These are phyloP conservation scores for Peromyscus leucopus DNA, from an alignment of 2,113 vertebrate species.

Conservation along the genomic window DNA sequence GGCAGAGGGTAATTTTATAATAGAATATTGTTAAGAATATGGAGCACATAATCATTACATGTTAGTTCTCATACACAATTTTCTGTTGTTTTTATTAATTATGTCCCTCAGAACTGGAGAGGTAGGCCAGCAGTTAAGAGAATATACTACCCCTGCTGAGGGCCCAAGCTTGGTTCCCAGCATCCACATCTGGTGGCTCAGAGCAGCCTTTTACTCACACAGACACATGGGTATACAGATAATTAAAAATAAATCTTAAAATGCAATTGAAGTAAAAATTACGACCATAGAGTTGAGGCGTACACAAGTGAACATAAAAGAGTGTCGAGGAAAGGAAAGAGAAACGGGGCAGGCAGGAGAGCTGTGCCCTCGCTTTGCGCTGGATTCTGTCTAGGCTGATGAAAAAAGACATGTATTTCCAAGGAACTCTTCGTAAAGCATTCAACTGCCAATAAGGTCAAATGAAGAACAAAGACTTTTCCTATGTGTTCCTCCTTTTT, in stretches of 20 bases:
- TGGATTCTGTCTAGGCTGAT: not conserved
- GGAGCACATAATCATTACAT: not conserved
- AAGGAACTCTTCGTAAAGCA: not conserved
- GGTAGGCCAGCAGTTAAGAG: not conserved
- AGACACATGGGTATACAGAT: not conserved
- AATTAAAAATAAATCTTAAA: not conserved
- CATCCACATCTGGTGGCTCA: not conserved
- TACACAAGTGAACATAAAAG: not conserved
- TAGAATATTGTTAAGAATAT: not conserved
- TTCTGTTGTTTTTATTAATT: not conserved
- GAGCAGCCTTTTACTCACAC: not conserved
- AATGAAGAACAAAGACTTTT: fast-evolving
- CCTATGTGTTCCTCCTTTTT: not conserved
- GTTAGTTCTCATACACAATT: not conserved
- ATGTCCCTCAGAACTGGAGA: not conserved
- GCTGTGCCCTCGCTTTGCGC: not conserved
- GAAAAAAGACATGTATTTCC: not conserved
- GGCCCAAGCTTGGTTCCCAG: not conserved
- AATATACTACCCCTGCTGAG: not conserved
- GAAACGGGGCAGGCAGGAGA: not conserved
- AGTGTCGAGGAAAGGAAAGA: too few species aligned
- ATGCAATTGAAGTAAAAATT: not conserved
- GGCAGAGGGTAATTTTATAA: not conserved
- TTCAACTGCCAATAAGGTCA: not conserved
- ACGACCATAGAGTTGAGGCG: not conserved